Conservation (phyloP, 2,113 vertebrate species). For the Cyprinodon brontotheroides region DNA sequence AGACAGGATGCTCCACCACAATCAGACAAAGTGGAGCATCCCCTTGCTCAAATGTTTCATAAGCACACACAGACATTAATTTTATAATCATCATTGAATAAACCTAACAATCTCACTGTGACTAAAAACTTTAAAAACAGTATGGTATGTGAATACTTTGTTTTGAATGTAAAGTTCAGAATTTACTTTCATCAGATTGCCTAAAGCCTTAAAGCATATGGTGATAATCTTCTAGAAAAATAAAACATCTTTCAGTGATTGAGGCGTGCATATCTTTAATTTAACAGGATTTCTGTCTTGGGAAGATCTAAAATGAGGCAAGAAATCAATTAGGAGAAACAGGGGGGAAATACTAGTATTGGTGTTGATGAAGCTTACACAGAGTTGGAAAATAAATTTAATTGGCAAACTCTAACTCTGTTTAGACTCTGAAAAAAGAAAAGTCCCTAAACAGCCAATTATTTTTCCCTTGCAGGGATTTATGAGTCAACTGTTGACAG, state of each 20-base stretch:
- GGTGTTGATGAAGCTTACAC: neutral
- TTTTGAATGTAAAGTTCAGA: too few relatives aligned
- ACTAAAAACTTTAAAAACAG: neutral
- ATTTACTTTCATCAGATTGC: neutral
- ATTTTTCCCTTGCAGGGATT: neutral
- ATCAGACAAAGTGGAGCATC: too few relatives aligned
- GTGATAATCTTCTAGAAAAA: neutral
- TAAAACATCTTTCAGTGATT: neutral
- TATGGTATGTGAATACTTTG: neutral
- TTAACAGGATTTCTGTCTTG: neutral
- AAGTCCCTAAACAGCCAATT: slow-evolving; percentile 4
- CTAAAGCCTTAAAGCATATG: neutral
- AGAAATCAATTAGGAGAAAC: neutral
- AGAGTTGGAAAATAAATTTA: neutral
- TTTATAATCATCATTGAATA: too few relatives aligned
- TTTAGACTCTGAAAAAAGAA: slow-evolving; percentile 1
- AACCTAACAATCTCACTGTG: neutral
- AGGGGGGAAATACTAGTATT: neutral
- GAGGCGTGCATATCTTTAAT: neutral
- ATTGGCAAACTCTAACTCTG: neutral
- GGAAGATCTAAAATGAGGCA: neutral
- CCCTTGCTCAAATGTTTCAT: too few relatives aligned
- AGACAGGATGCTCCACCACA: too few relatives aligned
- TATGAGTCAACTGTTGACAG: neutral
- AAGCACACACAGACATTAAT: too few relatives aligned